Evolutionary conservation across 2,113 vertebrate genomes (phyloP).

Genomic region (Andinoacara biseriatus): DNA sequence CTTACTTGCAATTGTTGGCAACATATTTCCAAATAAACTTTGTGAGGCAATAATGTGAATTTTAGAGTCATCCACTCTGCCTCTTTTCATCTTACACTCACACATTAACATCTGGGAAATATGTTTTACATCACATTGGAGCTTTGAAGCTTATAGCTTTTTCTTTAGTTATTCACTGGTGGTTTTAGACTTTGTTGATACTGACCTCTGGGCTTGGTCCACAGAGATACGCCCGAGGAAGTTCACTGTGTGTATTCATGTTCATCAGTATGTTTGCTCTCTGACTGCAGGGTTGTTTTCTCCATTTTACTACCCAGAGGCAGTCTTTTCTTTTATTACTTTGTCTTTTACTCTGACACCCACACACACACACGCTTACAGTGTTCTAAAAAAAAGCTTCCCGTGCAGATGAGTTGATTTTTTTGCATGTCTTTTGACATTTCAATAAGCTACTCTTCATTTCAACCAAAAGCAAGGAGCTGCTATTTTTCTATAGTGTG

Average conservation of each 20-base stretch:
- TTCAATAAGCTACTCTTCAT: background rate
- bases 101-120: background rate
- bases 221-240: background rate
- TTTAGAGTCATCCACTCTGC: background rate
- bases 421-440: background rate
- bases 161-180: background rate
- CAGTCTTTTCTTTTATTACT: background rate
- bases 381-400: background rate
- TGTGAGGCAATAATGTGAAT: background rate
- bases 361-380: background rate
- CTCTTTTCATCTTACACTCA: background rate
- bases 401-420: background rate
- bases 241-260: background rate
- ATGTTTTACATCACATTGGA: background rate
- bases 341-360: conserved; percentile 1
- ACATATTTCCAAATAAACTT: background rate
- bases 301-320: background rate
- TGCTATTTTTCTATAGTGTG: background rate
- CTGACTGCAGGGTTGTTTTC: background rate
- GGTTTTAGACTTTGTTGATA: background rate
- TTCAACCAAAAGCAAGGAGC: background rate
- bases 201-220: background rate
- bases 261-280: background rate
- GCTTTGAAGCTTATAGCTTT: background rate
- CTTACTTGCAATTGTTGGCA: background rate